Percentiles rank a stretch among this genome's conserved stretches.
Evolutionary conservation across 2,888 invertebrate species (phyloP).

Genomic region (Trichogramma dendrolimi): DNA sequence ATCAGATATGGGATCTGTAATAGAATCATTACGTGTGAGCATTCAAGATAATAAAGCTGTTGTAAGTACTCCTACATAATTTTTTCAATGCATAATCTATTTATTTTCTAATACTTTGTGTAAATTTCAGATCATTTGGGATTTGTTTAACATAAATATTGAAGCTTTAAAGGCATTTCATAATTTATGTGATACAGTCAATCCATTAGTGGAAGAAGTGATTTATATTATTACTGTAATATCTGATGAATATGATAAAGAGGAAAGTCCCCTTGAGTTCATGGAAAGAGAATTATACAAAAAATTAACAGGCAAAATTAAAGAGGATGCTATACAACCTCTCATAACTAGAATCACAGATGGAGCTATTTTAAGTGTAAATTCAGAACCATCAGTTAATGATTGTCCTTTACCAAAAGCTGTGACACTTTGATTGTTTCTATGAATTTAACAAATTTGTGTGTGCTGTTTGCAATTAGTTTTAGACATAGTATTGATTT

Average conservation of each 20-base stretch:
- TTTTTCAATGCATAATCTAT: background rate
- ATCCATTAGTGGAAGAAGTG: conserved; percentile 51
- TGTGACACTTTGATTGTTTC: background rate
- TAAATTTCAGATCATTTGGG: conserved; percentile 41
- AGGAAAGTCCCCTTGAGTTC: conserved; percentile 33
- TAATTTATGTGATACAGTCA: conserved; percentile 57
- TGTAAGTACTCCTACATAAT: conserved; percentile 34
- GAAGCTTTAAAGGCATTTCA: conserved; percentile 55
- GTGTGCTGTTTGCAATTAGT: too few relatives aligned
- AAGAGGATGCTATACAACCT: conserved; percentile 51
- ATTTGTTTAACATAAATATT: conserved; percentile 40
- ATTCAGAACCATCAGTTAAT: conserved; percentile 35
- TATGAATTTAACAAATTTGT: too few relatives aligned
- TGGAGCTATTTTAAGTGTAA: conserved; percentile 44
- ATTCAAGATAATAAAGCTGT: conserved; percentile 36
- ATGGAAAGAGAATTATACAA: conserved; percentile 46
- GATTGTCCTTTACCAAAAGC: conserved; percentile 25
- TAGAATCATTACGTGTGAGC: conserved; percentile 33
- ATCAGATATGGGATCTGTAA: conserved; percentile 42
- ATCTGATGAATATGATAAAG: conserved; percentile 36
- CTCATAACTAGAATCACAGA: conserved; percentile 53
- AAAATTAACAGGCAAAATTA: conserved; percentile 47
- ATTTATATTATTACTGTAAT: conserved; percentile 53
- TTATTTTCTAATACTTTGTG: background rate
- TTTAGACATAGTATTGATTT: too few relatives aligned